phyloP scores from a whole-genome alignment of 2,113 vertebrate species.

The Physeter macrocephalus region DNA sequence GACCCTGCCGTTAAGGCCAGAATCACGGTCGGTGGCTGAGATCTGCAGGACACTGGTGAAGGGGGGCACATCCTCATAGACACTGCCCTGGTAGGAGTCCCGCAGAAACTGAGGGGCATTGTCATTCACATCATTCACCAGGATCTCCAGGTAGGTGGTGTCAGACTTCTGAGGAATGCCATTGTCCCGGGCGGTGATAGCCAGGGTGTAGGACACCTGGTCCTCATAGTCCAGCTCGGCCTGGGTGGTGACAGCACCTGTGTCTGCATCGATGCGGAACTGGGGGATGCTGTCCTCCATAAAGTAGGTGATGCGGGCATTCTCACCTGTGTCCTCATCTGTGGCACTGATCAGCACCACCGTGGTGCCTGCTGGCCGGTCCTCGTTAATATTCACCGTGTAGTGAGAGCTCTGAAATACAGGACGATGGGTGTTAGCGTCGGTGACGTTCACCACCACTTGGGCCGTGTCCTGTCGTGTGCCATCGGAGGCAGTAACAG shows the following conservation, averaged over 20 bases:
- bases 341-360: constrained; percentile 96
- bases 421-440: constrained; percentile 95
- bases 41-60: constrained; percentile 96
- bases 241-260: constrained; percentile 92
- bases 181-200: constrained; percentile 94
- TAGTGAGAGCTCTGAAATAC: constrained; percentile 99
- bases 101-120: constrained; percentile 93
- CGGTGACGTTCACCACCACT: constrained; percentile 93
- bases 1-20: constrained; percentile 91
- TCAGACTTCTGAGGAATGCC: constrained; percentile 98
- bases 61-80: constrained; percentile 92
- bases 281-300: constrained; percentile 99
- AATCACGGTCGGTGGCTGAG: constrained; percentile 93
- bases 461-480: constrained; percentile 89
- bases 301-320: constrained; percentile 93
- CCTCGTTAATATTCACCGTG: constrained; percentile 93
- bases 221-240: constrained; percentile 97
- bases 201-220: constrained; percentile 95
- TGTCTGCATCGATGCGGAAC: constrained; percentile 90
- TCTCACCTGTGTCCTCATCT: constrained; percentile 95
- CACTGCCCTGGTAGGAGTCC: constrained; percentile 89
- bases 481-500: constrained; percentile 90
- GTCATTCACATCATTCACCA: constrained; percentile 95
- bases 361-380: constrained; percentile 88
- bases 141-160: constrained; percentile 96